phyloP scores from a whole-genome alignment of 2,888 invertebrate species.

The Monoplex corrugatus region DNA sequence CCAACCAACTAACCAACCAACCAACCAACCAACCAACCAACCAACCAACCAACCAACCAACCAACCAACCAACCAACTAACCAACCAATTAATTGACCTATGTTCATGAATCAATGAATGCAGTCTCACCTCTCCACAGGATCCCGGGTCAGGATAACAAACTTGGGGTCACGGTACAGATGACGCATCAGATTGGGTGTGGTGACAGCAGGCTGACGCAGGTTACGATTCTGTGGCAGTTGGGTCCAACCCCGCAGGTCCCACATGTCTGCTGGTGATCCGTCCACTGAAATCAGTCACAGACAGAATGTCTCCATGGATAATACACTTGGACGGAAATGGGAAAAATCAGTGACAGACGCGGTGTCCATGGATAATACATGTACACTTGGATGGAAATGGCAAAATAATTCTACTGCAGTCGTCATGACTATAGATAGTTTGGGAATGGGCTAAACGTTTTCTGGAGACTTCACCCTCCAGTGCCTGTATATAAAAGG shows the following conservation, averaged over 20 bases:
- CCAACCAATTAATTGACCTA: too few species aligned
- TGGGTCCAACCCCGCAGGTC: constrained; percentile 72
- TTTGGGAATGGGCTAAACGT: too few species aligned
- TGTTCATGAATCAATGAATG: not conserved
- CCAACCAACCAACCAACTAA: not conserved
- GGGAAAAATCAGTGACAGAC: not conserved
- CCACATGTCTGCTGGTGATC: constrained; percentile 75
- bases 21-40: not conserved
- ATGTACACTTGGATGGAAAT: too few species aligned
- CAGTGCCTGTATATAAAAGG: too few species aligned
- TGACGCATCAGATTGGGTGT: constrained; percentile 63
- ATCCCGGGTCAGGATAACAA: constrained; percentile 69
- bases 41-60: not conserved
- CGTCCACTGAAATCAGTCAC: constrained; percentile 68
- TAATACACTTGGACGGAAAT: not conserved
- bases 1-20: too few species aligned
- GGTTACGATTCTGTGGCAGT: constrained; percentile 69
- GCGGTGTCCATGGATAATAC: not conserved
- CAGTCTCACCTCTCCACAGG: constrained; percentile 70
- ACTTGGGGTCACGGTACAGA: constrained; percentile 63
- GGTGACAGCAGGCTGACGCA: constrained; percentile 62
- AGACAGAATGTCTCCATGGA: too few species aligned
- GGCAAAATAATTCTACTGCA: too few species aligned
- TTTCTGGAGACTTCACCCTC: too few species aligned
- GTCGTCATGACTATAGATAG: too few species aligned